phyloP scores from a whole-genome alignment of 2,797 vertebrate genomes.

The Clarias platycephalus region DNA sequence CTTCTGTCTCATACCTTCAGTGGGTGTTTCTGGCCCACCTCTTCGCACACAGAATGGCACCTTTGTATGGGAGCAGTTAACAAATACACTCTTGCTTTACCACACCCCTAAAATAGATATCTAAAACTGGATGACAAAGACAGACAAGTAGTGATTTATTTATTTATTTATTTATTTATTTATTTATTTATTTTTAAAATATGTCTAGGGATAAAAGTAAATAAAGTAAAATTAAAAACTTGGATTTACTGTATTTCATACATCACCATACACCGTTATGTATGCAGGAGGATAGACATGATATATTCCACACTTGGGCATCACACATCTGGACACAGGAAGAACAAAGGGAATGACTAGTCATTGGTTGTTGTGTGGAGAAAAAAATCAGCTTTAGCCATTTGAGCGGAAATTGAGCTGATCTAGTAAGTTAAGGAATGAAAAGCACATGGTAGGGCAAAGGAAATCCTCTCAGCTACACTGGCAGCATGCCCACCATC shows the following conservation, averaged over 20 bases:
- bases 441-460: neutral
- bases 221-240: neutral
- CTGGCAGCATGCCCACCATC: neutral
- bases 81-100: constrained; percentile 42
- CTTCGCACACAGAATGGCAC: constrained; percentile 64
- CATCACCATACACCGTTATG: neutral
- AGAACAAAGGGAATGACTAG: neutral
- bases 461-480: neutral
- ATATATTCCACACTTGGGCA: neutral
- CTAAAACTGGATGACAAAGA: constrained; percentile 15
- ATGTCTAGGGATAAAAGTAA: neutral
- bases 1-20: constrained; percentile 67
- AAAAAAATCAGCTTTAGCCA: neutral
- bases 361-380: neutral
- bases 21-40: constrained; percentile 67
- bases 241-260: neutral
- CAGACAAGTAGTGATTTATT: constrained; percentile 30
- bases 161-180: too few relatives aligned
- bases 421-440: neutral
- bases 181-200: neutral
- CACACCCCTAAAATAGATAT: constrained; percentile 9
- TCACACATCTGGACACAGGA: neutral
- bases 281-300: neutral
- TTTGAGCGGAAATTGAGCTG: neutral
- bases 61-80: constrained; percentile 66